Evolutionary conservation across 2,888 invertebrate species (phyloP).

Genomic region (Augochlorella aurata): DNA sequence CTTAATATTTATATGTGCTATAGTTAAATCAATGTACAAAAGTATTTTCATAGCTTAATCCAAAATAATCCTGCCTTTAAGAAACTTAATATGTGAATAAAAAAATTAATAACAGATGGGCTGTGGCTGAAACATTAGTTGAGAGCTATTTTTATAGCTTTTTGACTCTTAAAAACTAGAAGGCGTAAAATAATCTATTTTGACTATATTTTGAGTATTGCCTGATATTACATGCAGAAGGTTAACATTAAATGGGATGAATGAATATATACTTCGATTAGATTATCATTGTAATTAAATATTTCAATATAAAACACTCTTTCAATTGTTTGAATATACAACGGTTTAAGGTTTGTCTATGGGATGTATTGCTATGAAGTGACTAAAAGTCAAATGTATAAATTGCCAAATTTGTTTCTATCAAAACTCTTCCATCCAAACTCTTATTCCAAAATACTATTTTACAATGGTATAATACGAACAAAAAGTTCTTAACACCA

Average conservation of each 20-base stretch:
- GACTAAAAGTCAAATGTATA: constrained; percentile 36
- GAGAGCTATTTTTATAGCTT: constrained; percentile 82
- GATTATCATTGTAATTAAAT: constrained; percentile 33
- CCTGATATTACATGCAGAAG: constrained; percentile 62
- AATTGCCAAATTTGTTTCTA: constrained; percentile 49
- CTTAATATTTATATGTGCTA: constrained; percentile 69
- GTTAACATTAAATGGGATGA: constrained; percentile 61
- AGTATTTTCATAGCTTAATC: constrained; percentile 79
- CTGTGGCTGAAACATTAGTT: constrained; percentile 80
- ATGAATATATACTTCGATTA: constrained; percentile 53
- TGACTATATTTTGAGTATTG: constrained; percentile 79
- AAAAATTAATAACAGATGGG: constrained; percentile 77
- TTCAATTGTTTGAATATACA: constrained; percentile 28
- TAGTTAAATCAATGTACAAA: constrained; percentile 73
- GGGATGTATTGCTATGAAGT: constrained; percentile 27
- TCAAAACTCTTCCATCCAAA: constrained; percentile 47
- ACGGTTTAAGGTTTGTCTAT: constrained; percentile 37
- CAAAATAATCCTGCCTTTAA: constrained; percentile 80
- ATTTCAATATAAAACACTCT: constrained; percentile 35
- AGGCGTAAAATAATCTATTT: constrained; percentile 80
- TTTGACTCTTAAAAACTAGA: constrained; percentile 77
- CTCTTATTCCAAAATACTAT: constrained; percentile 29
- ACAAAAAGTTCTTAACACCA: constrained; percentile 1
- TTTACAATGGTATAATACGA: constrained; percentile 20
- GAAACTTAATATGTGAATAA: constrained; percentile 77